Evolutionary conservation across 2,888 invertebrate species (phyloP).

Genomic region (Eilema griseolum): DNA sequence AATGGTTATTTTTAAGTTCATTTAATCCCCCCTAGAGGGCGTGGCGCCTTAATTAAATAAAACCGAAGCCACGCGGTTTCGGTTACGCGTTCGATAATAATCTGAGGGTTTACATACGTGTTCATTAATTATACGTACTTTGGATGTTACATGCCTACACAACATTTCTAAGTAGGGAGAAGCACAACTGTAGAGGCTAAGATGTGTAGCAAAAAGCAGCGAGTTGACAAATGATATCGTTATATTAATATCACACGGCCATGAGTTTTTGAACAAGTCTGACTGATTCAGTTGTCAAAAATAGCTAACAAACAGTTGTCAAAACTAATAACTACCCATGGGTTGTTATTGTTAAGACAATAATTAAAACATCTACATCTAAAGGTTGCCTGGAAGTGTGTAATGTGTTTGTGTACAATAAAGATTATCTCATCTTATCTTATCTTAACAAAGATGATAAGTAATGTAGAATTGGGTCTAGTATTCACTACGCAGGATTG

Average conservation of each 20-base stretch:
- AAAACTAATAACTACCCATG: too few species aligned
- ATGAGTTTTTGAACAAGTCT: too few species aligned
- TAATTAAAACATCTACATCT: too few species aligned
- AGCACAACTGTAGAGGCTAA: background rate
- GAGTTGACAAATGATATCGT: slow-evolving; percentile 4
- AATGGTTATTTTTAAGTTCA: slow-evolving; percentile 57
- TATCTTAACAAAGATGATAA: too few species aligned
- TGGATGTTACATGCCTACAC: background rate
- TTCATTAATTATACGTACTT: slow-evolving; percentile 12
- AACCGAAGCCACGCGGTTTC: slow-evolving; percentile 52
- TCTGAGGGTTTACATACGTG: slow-evolving; percentile 15
- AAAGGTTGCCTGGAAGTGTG: too few species aligned
- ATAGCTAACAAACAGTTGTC: too few species aligned
- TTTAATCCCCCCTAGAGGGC: slow-evolving; percentile 50
- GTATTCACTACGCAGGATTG: too few species aligned
- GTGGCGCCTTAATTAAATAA: slow-evolving; percentile 66
- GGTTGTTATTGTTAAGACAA: too few species aligned
- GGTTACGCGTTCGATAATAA: slow-evolving; percentile 47
- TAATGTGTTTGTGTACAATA: too few species aligned
- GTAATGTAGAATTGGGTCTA: too few species aligned
- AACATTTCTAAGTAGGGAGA: background rate
- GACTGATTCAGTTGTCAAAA: too few species aligned
- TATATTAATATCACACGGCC: background rate
- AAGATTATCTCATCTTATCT: too few species aligned
- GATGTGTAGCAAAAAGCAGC: background rate